Evolutionary conservation across 2,113 vertebrate species (phyloP).

Genomic region (Ochotona princeps): DNA sequence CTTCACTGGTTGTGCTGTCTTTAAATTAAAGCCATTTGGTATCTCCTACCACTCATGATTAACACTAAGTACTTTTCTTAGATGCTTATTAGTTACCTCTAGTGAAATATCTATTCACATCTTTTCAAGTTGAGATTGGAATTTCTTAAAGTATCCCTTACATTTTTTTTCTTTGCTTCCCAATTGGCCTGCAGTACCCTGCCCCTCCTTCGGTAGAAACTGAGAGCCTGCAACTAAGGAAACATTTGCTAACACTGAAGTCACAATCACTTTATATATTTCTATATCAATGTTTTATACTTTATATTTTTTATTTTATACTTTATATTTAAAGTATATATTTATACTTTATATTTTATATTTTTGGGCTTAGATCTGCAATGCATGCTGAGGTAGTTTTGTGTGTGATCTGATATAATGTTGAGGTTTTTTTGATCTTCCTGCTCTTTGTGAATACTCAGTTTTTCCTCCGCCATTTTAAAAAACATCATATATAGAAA

Average conservation of each 20-base stretch:
- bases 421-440: background rate
- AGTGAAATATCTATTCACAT: background rate
- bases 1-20: background rate
- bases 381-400: background rate
- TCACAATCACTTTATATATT: conserved; percentile 2
- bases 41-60: conserved; percentile 17
- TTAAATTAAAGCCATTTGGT: background rate
- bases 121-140: background rate
- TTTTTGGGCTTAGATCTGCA: background rate
- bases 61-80: background rate
- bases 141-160: too few relatives aligned
- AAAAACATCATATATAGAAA: background rate
- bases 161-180: too few relatives aligned
- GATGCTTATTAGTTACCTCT: background rate
- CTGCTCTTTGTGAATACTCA: background rate
- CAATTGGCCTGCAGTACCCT: too few relatives aligned
- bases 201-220: too few relatives aligned
- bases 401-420: background rate
- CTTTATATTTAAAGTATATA: too few relatives aligned
- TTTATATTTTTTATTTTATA: too few relatives aligned
- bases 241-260: background rate
- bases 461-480: background rate
- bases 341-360: too few relatives aligned
- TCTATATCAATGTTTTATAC: background rate
- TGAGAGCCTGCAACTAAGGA: background rate